Percentiles rank a stretch among this genome's conserved stretches.
These are phyloP conservation scores for Drosophila equinoxialis DNA, from an alignment of 1,140 invertebrate species.

Conservation along the genomic window DNA sequence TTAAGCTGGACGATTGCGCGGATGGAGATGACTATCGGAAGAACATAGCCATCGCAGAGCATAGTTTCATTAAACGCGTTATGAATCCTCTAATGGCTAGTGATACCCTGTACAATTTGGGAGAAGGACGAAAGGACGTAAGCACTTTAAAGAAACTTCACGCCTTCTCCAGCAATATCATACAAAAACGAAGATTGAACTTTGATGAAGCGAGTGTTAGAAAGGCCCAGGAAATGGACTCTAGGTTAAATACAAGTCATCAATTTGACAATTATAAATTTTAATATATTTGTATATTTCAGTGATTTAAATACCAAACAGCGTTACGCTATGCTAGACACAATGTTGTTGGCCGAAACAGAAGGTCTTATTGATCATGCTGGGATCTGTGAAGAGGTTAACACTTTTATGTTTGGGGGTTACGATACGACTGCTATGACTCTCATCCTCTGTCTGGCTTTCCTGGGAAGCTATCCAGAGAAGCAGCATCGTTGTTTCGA, in stretches of 20 bases:
- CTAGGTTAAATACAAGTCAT: slow-evolving; percentile 1
- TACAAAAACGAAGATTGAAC: slow-evolving; percentile 36
- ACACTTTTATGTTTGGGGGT: slow-evolving; percentile 91
- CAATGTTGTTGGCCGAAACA: slow-evolving; percentile 86
- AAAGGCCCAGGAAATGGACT: slow-evolving; percentile 12
- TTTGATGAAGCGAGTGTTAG: slow-evolving; percentile 28
- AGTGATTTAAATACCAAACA: slow-evolving; percentile 79
- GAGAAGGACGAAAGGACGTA: slow-evolving; percentile 37
- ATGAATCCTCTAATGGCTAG: slow-evolving; percentile 49
- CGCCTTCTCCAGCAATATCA: slow-evolving; percentile 50
- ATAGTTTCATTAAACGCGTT: slow-evolving; percentile 48
- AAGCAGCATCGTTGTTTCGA: slow-evolving; percentile 86
- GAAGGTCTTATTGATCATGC: slow-evolving; percentile 84
- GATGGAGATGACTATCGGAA: slow-evolving; percentile 58
- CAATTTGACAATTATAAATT: neutral
- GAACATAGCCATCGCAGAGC: slow-evolving; percentile 50
- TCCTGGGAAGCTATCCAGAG: slow-evolving; percentile 85
- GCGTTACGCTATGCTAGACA: slow-evolving; percentile 90
- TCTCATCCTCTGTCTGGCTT: slow-evolving; percentile 85
- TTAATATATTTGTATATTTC: slow-evolving; percentile 2
- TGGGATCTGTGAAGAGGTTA: slow-evolving; percentile 91
- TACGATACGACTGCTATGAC: slow-evolving; percentile 89
- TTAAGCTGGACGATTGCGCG: slow-evolving; percentile 73
- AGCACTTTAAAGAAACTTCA: slow-evolving; percentile 40
- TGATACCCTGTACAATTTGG: slow-evolving; percentile 52